Percentiles rank a stretch among this genome's conserved stretches.
Conservation (phyloP, 2,888 invertebrate species). For the Camponotus fellah region DNA sequence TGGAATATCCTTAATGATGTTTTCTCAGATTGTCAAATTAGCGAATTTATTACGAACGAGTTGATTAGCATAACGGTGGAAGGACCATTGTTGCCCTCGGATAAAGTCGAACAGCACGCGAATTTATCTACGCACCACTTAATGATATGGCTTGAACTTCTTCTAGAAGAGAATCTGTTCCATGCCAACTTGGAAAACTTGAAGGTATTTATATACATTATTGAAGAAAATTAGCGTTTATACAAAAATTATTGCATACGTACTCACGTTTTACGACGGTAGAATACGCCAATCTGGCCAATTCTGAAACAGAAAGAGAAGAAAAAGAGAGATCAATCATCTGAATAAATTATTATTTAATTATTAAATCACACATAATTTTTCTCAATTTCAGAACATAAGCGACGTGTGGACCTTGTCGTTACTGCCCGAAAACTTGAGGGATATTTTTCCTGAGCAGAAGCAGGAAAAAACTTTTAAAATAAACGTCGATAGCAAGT, state of each 20-base stretch:
- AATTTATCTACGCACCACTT: conserved; percentile 86
- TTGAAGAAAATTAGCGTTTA: neutral
- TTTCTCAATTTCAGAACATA: conserved; percentile 84
- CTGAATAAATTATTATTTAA: conserved; percentile 1
- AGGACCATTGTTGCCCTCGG: conserved; percentile 88
- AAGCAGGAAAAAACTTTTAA: conserved; percentile 86
- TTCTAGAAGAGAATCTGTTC: conserved; percentile 76
- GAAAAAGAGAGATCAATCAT: conserved; percentile 3
- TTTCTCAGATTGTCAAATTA: conserved; percentile 72
- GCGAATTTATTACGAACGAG: conserved; percentile 81
- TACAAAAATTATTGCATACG: conserved; percentile 18
- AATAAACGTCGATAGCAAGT: conserved; percentile 78
- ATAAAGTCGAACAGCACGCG: conserved; percentile 82
- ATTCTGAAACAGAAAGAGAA: conserved; percentile 19
- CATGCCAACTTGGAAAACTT: too few species aligned
- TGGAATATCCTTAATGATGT: conserved; percentile 33
- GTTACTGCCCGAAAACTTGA: conserved; percentile 87
- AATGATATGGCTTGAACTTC: conserved; percentile 86
- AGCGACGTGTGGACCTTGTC: conserved; percentile 89
- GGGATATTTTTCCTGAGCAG: conserved; percentile 88
- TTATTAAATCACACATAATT: neutral
- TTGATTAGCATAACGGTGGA: conserved; percentile 88
- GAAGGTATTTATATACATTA: neutral
- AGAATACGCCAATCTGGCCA: neutral
- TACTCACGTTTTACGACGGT: neutral